Conservation (phyloP, 2,797 vertebrate species). For the Artibeus lituratus region DNA sequence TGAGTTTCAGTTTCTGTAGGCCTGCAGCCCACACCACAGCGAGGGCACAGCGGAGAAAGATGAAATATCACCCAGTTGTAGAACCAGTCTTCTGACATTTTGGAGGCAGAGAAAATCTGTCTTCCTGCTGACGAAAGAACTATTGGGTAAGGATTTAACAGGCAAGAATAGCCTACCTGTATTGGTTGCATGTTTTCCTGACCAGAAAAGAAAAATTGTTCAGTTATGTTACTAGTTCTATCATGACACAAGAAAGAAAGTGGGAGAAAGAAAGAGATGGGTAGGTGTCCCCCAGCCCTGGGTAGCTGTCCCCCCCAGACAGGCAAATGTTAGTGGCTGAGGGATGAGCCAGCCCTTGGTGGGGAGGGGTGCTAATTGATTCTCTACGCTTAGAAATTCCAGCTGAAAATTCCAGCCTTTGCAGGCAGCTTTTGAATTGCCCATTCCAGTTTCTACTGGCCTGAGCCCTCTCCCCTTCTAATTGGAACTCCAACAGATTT, state of each 20-base stretch:
- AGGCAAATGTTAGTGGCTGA: background rate
- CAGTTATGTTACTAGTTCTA: background rate
- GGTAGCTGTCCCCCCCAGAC: background rate
- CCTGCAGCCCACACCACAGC: background rate
- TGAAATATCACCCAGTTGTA: background rate
- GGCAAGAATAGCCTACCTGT: background rate
- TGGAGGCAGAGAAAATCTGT: background rate
- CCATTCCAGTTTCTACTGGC: background rate
- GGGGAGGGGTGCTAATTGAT: background rate
- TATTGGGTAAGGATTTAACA: background rate
- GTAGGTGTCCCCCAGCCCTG: background rate
- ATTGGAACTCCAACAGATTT: slow-evolving; percentile 41
- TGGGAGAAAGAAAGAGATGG: background rate
- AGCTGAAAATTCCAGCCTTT: background rate
- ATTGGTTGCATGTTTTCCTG: background rate
- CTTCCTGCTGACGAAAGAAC: background rate
- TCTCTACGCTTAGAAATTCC: background rate
- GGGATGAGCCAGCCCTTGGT: background rate
- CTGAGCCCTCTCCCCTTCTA: background rate
- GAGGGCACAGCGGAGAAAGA: background rate
- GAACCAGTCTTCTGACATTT: background rate
- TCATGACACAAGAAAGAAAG: background rate
- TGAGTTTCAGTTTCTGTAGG: background rate
- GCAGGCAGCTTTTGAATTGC: background rate
- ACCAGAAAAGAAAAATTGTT: background rate